Percentiles rank a stretch among this genome's conserved stretches.
Conservation (phyloP, 1,140 invertebrate species). For the Macrostomum lignano region DNA sequence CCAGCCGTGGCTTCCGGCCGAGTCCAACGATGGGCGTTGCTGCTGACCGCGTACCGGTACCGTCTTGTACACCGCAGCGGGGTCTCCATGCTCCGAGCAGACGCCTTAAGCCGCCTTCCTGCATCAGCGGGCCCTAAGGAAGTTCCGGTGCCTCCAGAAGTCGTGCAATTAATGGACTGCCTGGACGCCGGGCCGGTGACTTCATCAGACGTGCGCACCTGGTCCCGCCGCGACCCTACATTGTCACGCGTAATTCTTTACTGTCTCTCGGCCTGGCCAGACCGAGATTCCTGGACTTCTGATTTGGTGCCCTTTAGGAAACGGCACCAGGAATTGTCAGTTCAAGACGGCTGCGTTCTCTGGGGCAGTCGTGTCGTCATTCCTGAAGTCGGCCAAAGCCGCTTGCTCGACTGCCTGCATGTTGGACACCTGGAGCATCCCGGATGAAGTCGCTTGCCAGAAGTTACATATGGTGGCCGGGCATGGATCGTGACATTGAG, state of each 20-base stretch:
- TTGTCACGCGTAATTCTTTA: too few relatives aligned
- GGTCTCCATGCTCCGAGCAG: slow-evolving; percentile 11
- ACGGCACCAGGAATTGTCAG: too few relatives aligned
- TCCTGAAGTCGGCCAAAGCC: slow-evolving; percentile 11
- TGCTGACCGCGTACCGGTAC: slow-evolving; percentile 16
- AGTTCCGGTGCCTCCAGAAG: too few relatives aligned
- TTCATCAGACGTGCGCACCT: too few relatives aligned
- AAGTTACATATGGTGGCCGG: slow-evolving; percentile 26
- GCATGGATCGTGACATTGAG: slow-evolving; percentile 24
- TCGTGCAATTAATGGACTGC: too few relatives aligned
- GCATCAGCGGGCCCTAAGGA: too few relatives aligned
- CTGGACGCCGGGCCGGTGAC: too few relatives aligned
- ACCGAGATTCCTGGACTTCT: too few relatives aligned
- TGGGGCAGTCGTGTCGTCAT: slow-evolving; percentile 8
- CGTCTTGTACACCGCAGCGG: slow-evolving; percentile 14
- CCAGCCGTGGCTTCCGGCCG: slow-evolving; percentile 12
- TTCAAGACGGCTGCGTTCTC: slow-evolving; percentile 6
- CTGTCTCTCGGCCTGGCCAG: too few relatives aligned
- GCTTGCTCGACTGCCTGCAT: slow-evolving; percentile 20
- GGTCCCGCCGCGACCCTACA: too few relatives aligned
- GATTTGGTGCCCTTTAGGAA: too few relatives aligned
- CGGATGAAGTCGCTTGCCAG: slow-evolving; percentile 25
- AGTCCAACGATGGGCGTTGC: slow-evolving; percentile 19
- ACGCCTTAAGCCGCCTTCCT: slow-evolving; percentile 14
- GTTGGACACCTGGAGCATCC: slow-evolving; percentile 22